A percentile compares a stretch with the other conserved stretches of the same genome.
These are phyloP conservation scores for Larimichthys polyactis DNA, from an alignment of 2,113 vertebrate genomes.

Conservation along the genomic window DNA sequence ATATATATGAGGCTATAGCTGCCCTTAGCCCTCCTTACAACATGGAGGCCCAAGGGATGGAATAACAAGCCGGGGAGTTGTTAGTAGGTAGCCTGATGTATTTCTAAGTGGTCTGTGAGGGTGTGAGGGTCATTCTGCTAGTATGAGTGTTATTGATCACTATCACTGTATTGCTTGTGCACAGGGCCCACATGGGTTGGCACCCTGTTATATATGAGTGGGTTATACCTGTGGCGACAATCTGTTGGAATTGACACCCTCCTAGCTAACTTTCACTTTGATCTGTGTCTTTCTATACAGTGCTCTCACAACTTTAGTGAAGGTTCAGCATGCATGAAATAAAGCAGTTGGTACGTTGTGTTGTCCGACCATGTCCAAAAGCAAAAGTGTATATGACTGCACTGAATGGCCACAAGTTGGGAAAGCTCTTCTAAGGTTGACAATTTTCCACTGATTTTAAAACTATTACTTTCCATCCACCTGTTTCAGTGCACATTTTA, in stretches of 20 bases:
- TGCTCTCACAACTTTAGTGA: background rate
- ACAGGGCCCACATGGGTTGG: conserved; percentile 11
- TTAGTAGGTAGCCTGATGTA: conserved; percentile 56
- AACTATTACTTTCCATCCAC: no score
- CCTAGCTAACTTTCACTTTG: background rate
- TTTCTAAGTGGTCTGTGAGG: conserved; percentile 54
- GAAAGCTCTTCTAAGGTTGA: no score
- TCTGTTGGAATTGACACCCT: background rate
- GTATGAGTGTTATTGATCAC: conserved; percentile 61
- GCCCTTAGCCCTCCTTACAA: conserved; percentile 58
- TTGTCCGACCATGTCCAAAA: background rate
- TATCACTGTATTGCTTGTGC: conserved; percentile 33
- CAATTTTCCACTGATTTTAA: no score
- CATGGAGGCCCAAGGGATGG: conserved; percentile 45
- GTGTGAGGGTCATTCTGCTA: conserved; percentile 41
- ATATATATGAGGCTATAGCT: conserved; percentile 49
- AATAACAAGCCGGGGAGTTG: conserved; percentile 60
- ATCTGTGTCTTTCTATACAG: background rate
- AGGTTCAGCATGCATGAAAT: background rate
- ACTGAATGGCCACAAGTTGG: no score
- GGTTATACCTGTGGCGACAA: background rate
- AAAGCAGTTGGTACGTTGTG: background rate
- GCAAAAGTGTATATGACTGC: no score
- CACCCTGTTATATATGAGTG: conserved; percentile 7
- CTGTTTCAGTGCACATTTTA: no score